Base-by-base conservation (phyloP, 2,797 vertebrate species). In the Hippocampus kuda region DNA sequence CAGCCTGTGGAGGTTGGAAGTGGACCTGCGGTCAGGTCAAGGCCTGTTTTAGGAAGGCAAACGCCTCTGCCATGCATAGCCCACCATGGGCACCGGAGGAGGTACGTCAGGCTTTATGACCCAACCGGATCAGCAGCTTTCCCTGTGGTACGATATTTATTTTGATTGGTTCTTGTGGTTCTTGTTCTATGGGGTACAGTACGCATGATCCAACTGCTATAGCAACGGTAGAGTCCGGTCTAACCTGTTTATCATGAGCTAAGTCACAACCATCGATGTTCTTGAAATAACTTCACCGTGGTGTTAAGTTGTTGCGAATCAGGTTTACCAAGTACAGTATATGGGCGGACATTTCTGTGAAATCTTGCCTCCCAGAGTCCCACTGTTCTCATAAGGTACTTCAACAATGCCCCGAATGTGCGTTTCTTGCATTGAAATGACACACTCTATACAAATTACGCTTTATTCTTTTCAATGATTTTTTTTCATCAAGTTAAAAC, bases 391-490 rank as follows among this genome's bases (percentile, higher is more conserved):
- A 26, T n/a, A 1, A 42, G 24, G 22, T 15, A 56, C n/a, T 11
- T 63, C 18, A 22, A 41, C 22, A 22, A 5, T 38, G 27, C 20
- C 1, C 34, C 10, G 12, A 49, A 34, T 22, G 26, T 34, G 24
- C 15, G 11, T 44, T 63, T 15, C 11, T 38, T 38, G 34, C 9
- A 27, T 8, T 38, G n/a, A 12, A 15, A 5, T 20, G 1, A 30
- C 2, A 56, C 38, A 12, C 12, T 34, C 42, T 56, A 38, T 87
- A 88, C 68, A 92, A 90, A 91, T 82, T 3, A 82, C 44, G 67
- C 75, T 88, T 89, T 86, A 88, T 86, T 83, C 75, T 79, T 72
- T 83, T 87, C 72, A 85, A 76, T 72, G 61, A 83, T 83, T 65
- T 71, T n/a, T 53, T 68, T 71, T 68, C 48, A 81, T 83, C 85